Conservation (phyloP, 2,797 vertebrate genomes). For the Lepilemur ruficaudatus region DNA sequence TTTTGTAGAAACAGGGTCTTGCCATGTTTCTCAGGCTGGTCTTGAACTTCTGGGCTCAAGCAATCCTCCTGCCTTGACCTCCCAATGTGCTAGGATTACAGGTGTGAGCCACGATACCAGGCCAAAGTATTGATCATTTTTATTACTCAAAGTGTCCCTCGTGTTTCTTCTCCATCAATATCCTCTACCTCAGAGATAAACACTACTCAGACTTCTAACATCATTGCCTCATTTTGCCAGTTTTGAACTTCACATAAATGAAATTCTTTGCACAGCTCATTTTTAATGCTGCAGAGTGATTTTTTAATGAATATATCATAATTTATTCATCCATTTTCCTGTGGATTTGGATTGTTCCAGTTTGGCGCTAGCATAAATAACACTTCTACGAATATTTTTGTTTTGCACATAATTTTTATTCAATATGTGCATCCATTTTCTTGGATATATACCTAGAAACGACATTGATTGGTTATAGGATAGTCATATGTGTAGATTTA, state of each 20-base stretch:
- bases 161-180: background rate
- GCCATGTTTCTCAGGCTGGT: no score
- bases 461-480: background rate
- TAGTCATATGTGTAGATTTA: background rate
- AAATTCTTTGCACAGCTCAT: background rate
- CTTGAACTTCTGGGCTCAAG: no score
- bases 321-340: background rate
- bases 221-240: background rate
- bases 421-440: background rate
- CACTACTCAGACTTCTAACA: background rate
- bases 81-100: no score
- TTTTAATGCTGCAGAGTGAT: background rate
- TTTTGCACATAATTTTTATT: background rate
- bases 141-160: background rate
- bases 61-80: no score
- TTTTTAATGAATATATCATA: background rate
- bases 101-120: no score
- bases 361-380: background rate
- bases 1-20: no score
- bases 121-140: background rate
- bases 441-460: background rate
- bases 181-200: background rate
- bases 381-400: background rate
- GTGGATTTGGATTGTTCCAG: background rate
- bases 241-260: background rate